These are phyloP conservation scores for Atethmia centrago DNA, from an alignment of 2,888 invertebrate genomes.

Conservation along the genomic window DNA sequence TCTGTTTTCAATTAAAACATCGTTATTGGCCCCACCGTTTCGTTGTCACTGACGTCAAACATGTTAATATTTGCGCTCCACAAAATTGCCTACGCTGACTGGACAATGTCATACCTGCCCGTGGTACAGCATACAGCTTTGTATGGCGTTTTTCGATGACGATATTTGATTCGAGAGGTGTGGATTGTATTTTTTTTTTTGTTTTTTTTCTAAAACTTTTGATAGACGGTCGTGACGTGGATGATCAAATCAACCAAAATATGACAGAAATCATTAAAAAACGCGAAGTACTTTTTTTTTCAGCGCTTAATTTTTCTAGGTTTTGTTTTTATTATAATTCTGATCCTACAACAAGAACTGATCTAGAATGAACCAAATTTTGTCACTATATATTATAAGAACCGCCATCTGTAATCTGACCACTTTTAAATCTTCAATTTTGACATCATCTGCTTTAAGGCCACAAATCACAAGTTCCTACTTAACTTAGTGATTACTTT, in stretches of 20 bases:
- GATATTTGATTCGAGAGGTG: neutral
- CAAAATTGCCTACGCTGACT: constrained; percentile 67
- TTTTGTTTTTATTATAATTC: neutral
- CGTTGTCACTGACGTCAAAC: constrained; percentile 20
- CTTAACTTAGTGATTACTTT: no score
- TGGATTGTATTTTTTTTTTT: neutral
- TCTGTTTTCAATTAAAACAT: constrained; percentile 70
- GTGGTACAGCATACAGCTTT: neutral
- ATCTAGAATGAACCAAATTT: neutral
- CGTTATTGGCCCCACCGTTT: constrained; percentile 38
- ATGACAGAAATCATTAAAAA: no score
- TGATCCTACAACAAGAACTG: neutral
- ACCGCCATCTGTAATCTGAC: neutral
- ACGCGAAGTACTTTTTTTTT: no score
- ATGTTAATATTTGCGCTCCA: constrained; percentile 70
- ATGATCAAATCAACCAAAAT: neutral
- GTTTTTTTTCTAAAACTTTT: no score
- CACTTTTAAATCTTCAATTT: neutral
- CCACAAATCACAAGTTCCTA: no score
- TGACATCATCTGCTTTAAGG: neutral
- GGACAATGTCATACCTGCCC: constrained; percentile 14
- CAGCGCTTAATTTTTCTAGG: accelerated
- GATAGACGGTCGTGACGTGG: neutral
- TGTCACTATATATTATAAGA: no score
- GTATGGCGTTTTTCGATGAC: neutral